Percentiles rank a stretch among this genome's conserved stretches.
phyloP scores from a whole-genome alignment of 1,140 invertebrate species.

The Goniozus legneri region DNA sequence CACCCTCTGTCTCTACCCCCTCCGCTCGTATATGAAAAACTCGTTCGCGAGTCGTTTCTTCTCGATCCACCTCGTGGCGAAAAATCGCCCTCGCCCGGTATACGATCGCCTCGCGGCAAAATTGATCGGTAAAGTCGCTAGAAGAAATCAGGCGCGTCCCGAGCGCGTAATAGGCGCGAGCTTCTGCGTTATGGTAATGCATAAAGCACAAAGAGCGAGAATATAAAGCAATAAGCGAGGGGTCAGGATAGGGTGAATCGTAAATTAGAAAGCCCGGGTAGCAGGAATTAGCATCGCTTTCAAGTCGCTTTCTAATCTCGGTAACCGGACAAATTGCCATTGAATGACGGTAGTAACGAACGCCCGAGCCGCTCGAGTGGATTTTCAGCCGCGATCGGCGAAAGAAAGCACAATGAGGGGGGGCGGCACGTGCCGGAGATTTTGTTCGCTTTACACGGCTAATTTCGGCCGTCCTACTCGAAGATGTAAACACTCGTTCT shows the following conservation, averaged over 20 bases:
- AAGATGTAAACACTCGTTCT: too few species aligned
- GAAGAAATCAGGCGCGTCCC: slow-evolving; percentile 7
- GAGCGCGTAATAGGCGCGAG: not conserved
- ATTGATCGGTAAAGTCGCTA: slow-evolving; percentile 1
- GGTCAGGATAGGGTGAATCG: slow-evolving; percentile 28
- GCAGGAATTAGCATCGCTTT: slow-evolving; percentile 43
- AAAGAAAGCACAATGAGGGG: not conserved
- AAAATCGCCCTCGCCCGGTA: too few species aligned
- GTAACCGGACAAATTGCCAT: slow-evolving; percentile 35
- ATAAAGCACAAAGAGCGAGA: slow-evolving; percentile 20
- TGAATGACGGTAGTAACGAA: slow-evolving; percentile 38
- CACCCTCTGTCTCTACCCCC: too few species aligned
- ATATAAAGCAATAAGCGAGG: slow-evolving; percentile 24
- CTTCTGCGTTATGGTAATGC: slow-evolving; percentile 24
- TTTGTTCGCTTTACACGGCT: slow-evolving; percentile 41
- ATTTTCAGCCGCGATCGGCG: slow-evolving; percentile 13
- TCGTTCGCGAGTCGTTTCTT: too few species aligned
- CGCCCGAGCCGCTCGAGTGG: slow-evolving; percentile 25
- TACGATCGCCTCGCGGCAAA: slow-evolving; percentile 3
- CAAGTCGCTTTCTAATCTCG: slow-evolving; percentile 45
- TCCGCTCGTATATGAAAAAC: too few species aligned
- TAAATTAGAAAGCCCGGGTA: slow-evolving; percentile 29
- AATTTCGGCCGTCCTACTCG: slow-evolving; percentile 49
- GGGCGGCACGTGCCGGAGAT: slow-evolving; percentile 48
- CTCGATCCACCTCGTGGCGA: too few species aligned